Percentiles rank a stretch among this genome's conserved stretches.
Conservation (phyloP, 2,797 vertebrate genomes). For the Pangasius mekongensis region DNA sequence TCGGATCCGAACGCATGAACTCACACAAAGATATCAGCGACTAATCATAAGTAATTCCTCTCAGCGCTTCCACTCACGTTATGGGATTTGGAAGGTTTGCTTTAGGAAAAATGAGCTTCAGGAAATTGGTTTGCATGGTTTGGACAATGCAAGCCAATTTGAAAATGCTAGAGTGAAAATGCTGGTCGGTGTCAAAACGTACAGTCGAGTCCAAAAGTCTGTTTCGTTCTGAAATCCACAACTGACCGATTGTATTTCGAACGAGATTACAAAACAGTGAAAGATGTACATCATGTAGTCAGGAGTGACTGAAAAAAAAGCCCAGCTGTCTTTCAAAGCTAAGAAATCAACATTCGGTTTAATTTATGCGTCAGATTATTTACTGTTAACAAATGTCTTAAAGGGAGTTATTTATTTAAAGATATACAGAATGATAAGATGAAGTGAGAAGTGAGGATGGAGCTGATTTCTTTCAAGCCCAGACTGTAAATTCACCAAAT, state of each 20-base stretch:
- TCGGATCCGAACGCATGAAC: not conserved
- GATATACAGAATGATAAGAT: not conserved
- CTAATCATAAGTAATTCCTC: slow-evolving; percentile 5
- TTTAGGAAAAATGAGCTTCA: not conserved
- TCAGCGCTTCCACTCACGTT: not conserved
- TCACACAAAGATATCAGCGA: not conserved
- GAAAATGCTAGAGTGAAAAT: not conserved
- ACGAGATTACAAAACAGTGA: not conserved
- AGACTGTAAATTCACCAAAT: not conserved
- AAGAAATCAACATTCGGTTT: not conserved
- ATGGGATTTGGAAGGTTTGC: not conserved
- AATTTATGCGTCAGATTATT: not conserved
- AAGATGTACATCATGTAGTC: not conserved
- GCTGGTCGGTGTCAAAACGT: not conserved
- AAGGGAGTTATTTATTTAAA: not conserved
- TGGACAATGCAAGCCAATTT: not conserved
- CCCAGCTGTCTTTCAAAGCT: not conserved
- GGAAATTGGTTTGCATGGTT: not conserved
- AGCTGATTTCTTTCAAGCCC: not conserved
- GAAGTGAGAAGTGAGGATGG: not conserved
- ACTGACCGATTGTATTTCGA: not conserved
- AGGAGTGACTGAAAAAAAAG: not conserved
- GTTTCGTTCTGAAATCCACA: not conserved
- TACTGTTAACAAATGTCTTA: not conserved
- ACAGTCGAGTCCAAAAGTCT: not conserved